A percentile compares a stretch with the other conserved stretches of the same genome.
These are phyloP conservation scores for Aromia moschata DNA, from an alignment of 2,888 invertebrate genomes.

Conservation along the genomic window DNA sequence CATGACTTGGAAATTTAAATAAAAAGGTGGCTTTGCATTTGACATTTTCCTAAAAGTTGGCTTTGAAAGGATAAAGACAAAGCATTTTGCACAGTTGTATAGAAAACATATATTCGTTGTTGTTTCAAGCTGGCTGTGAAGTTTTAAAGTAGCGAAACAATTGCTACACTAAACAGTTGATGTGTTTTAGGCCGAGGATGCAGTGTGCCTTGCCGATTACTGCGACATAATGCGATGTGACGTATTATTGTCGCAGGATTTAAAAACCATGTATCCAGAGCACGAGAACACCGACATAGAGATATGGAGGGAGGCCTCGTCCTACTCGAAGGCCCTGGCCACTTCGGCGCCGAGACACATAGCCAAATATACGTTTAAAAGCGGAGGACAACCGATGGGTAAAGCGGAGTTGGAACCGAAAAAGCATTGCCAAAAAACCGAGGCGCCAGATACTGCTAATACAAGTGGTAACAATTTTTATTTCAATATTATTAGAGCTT, in stretches of 20 bases:
- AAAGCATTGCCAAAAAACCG: conserved; percentile 58
- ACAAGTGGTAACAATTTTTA: conserved; percentile 30
- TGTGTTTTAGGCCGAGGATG: conserved; percentile 81
- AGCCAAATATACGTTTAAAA: conserved; percentile 58
- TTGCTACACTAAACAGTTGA: neutral
- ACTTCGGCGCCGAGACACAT: conserved; percentile 60
- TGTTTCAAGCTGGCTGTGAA: neutral
- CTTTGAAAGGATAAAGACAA: too few relatives aligned
- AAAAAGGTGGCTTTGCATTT: too few relatives aligned
- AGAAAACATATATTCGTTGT: neutral
- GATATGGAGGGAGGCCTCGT: conserved; percentile 82
- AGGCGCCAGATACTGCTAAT: conserved; percentile 51
- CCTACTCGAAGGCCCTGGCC: conserved; percentile 72
- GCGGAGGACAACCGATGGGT: conserved; percentile 46
- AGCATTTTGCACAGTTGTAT: neutral
- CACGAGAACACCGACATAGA: conserved; percentile 81
- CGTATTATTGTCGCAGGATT: conserved; percentile 80
- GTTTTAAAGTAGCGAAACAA: neutral
- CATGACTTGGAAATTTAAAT: too few relatives aligned
- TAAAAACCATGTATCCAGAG: conserved; percentile 72
- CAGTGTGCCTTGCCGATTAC: conserved; percentile 92
- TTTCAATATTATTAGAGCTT: too few relatives aligned
- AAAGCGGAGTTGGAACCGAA: conserved; percentile 34
- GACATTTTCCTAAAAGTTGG: too few relatives aligned
- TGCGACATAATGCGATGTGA: conserved; percentile 97